Evolutionary conservation across 2,113 vertebrate genomes (phyloP), one percentile per base, ranked within the genome.

Genomic region (Phycodurus eques): DNA sequence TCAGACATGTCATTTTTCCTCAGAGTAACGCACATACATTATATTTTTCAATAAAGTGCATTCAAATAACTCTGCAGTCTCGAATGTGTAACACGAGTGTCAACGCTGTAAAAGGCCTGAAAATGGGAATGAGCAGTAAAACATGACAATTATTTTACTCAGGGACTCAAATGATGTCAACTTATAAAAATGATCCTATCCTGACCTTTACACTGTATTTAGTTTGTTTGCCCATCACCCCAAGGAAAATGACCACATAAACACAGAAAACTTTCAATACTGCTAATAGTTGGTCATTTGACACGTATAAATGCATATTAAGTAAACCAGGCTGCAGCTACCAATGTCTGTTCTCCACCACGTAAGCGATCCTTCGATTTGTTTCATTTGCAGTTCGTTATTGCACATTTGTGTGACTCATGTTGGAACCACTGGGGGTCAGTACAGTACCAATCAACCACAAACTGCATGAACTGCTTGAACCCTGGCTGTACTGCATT

Each of bases 1-100:
- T 68, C 56, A 75, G 81, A 71, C 72, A 65, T 77, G 68, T 82
- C 68, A 86, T 82, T 72, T 80, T 77, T 61, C 49, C 66, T 71
- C 70, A 78, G 80, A 74, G 76, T 77, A 82, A 87, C 71, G 81
- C 84, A 86, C 77, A 83, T 84, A 88, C 72, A 84, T 83, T 81
- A 85, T 59, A 64, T 77, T 61, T 67, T 80, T 77, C 43, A 92
- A 92, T 93, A 94, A 94, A 94, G 93, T 93, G 92, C 93, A 89
- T 91, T 84, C 83, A 71, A 73, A 89, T 81, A 78, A 87, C 72
- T 82, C 63, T 80, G 74, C 74, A 81, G 39, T 39, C 33, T 84
- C 53, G 81, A 68, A 88, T 71, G 79, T 88, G 60, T 78, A 86
- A 84, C 79, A 85, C 77, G 57, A 71, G 68, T 72, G 78, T 43